phyloP scores from a whole-genome alignment of 2,797 vertebrate species.

The Eospalax fontanierii region DNA sequence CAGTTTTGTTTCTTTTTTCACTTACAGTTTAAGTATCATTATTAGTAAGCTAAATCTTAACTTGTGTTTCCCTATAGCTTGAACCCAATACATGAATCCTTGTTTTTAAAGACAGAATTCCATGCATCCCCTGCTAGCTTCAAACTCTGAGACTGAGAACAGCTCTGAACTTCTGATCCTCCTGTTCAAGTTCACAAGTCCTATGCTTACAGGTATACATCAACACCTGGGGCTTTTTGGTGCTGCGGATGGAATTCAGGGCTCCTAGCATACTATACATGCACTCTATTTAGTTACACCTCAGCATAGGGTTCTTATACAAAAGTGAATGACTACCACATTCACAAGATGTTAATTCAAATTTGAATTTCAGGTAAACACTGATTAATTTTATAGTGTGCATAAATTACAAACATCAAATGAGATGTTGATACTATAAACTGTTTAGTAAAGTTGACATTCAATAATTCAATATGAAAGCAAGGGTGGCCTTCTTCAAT shows the following conservation, averaged over 20 bases:
- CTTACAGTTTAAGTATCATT: neutral
- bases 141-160: neutral
- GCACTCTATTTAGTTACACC: neutral
- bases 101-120: neutral
- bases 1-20: neutral
- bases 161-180: neutral
- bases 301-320: neutral
- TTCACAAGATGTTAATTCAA: neutral
- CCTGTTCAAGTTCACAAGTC: neutral
- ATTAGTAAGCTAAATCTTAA: neutral
- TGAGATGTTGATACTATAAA: neutral
- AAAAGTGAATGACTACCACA: neutral
- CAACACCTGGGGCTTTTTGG: neutral
- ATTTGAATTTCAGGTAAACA: neutral
- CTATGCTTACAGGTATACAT: neutral
- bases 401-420: neutral
- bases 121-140: fast-evolving
- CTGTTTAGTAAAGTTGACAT: too few relatives aligned
- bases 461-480: neutral
- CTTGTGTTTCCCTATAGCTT: neutral
- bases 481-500: neutral
- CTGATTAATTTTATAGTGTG: neutral
- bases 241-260: neutral
- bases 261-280: too few relatives aligned
- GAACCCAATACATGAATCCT: neutral